Base-by-base conservation (phyloP, 1,140 invertebrate genomes). In the Cherax quadricarinatus region DNA sequence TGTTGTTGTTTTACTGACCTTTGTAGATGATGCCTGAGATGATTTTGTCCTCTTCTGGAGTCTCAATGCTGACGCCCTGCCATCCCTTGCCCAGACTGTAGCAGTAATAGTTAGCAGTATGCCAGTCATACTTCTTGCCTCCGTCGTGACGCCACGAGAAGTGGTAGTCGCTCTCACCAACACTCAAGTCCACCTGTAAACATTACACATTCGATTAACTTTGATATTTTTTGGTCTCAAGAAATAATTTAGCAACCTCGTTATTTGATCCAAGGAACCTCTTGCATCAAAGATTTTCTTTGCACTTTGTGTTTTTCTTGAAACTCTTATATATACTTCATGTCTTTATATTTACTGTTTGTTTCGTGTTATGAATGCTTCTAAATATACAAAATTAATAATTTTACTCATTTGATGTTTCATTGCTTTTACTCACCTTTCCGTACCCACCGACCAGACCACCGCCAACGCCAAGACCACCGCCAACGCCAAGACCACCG, bases 1-100 rank as follows among this genome's bases (percentile, higher is more conserved):
- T 41, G 30, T 41, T 41, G 0, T 41, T 41, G 12, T 18, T 70
- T 16, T 30, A 87, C 86, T 87, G 62, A 89, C 88, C 80, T 48
- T n/a, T 5, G n/a, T 53, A 70, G 81, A 89, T 89, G 88, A 83
- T 57, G 21, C 70, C 21, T 9, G 79, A 53, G 41, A 84, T 83
- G 49, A 75, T 53, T 21, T 62, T 57, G 70, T 89, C 81, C 51
- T 89, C 88, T 24, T 51, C 4, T 12, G n/a, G 57, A 30, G 48
- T 83, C 81, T 89, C 88, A 24, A 89, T 89, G 81, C 88, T 89
- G 62, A 89, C 81, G 7, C 88, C 88, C 49, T 84, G 81, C 88
- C 88, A 89, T 4, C 88, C 88, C 41, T 49, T 24, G 3, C 88
- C 88, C 5, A 89, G 88, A 30, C 10, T 73, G 7, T 48, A 24